These are phyloP conservation scores for Aphaenogaster floridana DNA, from an alignment of 1,140 invertebrate genomes.

Conservation along the genomic window DNA sequence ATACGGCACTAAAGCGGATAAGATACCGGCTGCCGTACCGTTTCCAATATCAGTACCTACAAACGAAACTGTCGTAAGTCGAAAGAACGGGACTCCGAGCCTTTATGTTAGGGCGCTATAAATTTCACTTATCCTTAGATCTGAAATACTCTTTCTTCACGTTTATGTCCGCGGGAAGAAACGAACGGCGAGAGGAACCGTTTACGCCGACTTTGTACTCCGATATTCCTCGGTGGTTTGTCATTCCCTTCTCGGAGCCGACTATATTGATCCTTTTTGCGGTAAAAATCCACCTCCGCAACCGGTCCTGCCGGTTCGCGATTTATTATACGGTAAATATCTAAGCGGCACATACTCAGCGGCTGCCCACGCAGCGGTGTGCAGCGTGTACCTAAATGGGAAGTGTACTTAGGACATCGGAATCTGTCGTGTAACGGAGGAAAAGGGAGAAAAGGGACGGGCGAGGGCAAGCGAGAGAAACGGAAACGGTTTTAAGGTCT, in stretches of 20 bases:
- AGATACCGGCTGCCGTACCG: neutral
- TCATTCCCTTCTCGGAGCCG: neutral
- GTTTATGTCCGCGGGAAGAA: neutral
- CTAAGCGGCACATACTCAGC: neutral
- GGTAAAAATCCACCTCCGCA: neutral
- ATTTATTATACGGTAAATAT: conserved; percentile 46
- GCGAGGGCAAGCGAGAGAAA: neutral
- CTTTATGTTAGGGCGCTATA: conserved; percentile 26
- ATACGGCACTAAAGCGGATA: neutral
- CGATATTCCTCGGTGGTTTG: neutral
- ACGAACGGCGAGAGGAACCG: neutral
- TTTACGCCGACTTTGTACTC: neutral
- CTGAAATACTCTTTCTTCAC: neutral
- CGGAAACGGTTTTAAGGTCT: conserved; percentile 52
- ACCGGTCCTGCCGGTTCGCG: neutral
- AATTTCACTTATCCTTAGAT: conserved; percentile 26
- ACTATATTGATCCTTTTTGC: neutral
- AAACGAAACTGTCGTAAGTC: conserved; percentile 15
- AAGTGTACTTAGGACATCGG: conserved; percentile 52
- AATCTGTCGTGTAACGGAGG: conserved; percentile 26
- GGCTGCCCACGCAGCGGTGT: neutral
- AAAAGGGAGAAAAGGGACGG: neutral
- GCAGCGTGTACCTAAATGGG: conserved; percentile 21
- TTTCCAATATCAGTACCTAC: conserved; percentile 3
- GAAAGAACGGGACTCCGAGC: neutral